These are phyloP conservation scores for Imbricaverruca yamaguchii DNA, from an alignment of 2,888 invertebrate species.

Conservation along the genomic window DNA sequence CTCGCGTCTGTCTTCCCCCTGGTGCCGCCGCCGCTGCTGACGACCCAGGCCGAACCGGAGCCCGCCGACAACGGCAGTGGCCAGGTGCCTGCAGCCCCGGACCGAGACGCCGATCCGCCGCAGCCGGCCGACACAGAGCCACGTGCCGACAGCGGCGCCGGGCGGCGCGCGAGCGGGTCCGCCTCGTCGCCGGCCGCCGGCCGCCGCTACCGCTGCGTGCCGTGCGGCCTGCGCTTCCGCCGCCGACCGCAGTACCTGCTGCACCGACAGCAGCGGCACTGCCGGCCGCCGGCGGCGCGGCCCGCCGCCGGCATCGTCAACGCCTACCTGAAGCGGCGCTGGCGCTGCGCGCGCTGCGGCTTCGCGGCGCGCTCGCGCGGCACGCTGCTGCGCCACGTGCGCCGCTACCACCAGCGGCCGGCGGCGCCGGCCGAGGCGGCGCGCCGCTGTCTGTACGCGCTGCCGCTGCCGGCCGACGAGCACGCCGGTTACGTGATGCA, in stretches of 20 bases:
- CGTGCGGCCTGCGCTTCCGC: not conserved
- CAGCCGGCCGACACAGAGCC: not conserved
- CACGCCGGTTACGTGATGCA: not conserved
- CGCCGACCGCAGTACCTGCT: not conserved
- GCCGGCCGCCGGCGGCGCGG: no score
- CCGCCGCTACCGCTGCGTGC: not conserved
- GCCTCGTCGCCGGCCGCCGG: not conserved
- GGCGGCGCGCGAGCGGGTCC: not conserved
- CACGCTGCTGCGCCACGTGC: not conserved
- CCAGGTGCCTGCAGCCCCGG: not conserved
- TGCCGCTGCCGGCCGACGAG: not conserved
- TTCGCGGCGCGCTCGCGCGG: not conserved
- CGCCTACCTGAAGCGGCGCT: constrained; percentile 2
- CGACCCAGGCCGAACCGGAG: no score
- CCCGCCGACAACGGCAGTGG: no score
- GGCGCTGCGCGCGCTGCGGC: not conserved
- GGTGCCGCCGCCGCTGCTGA: no score
- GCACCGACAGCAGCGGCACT: constrained; percentile 3
- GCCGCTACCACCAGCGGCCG: constrained; percentile 1
- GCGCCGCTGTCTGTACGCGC: not conserved
- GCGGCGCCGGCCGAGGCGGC: not conserved
- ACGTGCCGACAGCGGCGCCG: no score
- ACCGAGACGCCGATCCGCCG: not conserved
- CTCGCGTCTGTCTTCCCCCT: no score
- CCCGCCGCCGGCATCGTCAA: not conserved